Conservation (phyloP, 1,140 invertebrate genomes). For the Halesus radiatus region DNA sequence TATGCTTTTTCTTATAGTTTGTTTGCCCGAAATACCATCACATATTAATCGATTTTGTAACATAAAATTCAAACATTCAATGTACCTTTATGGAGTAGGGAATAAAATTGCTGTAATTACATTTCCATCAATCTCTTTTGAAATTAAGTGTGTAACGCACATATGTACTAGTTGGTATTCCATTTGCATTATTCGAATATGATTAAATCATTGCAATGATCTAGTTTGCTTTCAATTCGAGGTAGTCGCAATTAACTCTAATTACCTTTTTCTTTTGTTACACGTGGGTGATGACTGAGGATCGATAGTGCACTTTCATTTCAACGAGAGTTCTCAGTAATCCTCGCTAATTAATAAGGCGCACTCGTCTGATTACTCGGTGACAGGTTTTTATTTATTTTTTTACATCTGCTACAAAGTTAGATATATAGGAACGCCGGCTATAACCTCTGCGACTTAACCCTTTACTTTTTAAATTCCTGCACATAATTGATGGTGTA, state of each 20-base stretch:
- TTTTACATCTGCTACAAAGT: neutral
- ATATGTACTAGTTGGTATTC: neutral
- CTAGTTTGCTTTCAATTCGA: too few relatives aligned
- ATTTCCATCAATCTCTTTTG: too few relatives aligned
- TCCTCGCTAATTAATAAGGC: neutral
- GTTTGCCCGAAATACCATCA: neutral
- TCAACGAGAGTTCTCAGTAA: neutral
- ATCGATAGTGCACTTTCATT: neutral
- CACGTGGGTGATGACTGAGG: slow-evolving; percentile 23
- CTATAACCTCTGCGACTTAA: neutral
- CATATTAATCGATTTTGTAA: too few relatives aligned
- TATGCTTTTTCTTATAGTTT: slow-evolving; percentile 26
- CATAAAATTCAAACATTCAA: too few relatives aligned
- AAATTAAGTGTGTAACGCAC: neutral
- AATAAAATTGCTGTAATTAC: too few relatives aligned
- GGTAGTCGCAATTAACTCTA: neutral
- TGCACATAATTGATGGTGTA: slow-evolving; percentile 7
- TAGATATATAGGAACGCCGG: neutral
- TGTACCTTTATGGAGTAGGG: too few relatives aligned
- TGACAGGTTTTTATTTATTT: neutral
- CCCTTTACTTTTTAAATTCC: neutral
- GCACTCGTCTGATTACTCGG: neutral
- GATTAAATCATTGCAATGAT: too few relatives aligned
- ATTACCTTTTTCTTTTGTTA: slow-evolving; percentile 29
- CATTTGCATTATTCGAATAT: too few relatives aligned